phyloP scores from a whole-genome alignment of 2,888 invertebrate genomes.

The Mamestra brassicae region DNA sequence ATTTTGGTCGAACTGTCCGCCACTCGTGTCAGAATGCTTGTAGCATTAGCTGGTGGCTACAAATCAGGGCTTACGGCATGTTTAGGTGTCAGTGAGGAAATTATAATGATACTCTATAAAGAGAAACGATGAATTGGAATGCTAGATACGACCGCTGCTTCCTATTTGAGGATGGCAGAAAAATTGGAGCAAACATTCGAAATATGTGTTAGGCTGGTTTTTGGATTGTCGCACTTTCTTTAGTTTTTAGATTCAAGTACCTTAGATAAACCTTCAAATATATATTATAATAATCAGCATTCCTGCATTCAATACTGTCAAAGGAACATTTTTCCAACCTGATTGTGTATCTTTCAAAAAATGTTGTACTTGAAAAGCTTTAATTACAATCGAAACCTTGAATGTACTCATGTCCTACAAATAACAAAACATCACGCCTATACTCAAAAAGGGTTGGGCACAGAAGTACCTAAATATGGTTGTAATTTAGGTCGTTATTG shows the following conservation, averaged over 20 bases:
- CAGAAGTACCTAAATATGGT: not conserved
- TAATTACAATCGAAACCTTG: not conserved
- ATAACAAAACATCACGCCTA: not conserved
- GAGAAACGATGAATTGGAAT: slow-evolving; percentile 47
- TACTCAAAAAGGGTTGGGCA: not conserved
- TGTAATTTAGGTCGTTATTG: not conserved
- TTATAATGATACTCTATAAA: slow-evolving; percentile 68
- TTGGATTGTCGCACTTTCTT: not conserved
- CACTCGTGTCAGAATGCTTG: slow-evolving; percentile 74
- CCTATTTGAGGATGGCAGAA: slow-evolving; percentile 23
- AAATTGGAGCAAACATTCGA: not conserved
- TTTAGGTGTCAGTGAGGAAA: slow-evolving; percentile 77
- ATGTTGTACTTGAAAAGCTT: not conserved
- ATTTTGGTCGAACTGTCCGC: slow-evolving; percentile 83
- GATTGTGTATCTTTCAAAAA: no score
- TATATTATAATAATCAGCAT: not conserved
- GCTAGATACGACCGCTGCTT: slow-evolving; percentile 16
- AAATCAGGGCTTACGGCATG: slow-evolving; percentile 80
- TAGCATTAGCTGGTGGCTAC: slow-evolving; percentile 78
- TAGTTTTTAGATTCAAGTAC: not conserved
- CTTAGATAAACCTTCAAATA: no score
- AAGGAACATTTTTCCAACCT: not conserved
- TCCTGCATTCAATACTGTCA: not conserved
- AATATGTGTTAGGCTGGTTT: no score
- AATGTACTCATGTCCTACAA: not conserved